Evolutionary conservation across 2,797 vertebrate genomes (phyloP), one percentile per base, ranked within the genome.

Genomic region (Pangasius macronema): DNA sequence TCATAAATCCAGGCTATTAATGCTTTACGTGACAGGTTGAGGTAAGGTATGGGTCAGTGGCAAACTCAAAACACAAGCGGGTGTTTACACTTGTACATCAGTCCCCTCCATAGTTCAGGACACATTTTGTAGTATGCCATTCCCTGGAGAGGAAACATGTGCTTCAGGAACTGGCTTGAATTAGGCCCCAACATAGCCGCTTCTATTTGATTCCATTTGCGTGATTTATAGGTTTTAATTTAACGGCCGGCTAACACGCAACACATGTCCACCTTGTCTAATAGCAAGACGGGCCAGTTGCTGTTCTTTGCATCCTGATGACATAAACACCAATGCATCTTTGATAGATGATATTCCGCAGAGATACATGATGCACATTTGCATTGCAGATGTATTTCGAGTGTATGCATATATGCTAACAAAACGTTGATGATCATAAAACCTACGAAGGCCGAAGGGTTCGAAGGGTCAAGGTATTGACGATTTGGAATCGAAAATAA

Each of bases 181-280:
- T 96, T 93, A 95, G 94, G 93, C 92, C 91, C 88, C 91, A 92
- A 92, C 92, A 87, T 92, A 91, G 91, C 88, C 90, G 92, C 90
- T 86, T 94, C 92, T 93, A 94, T 96, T 95, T 95, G 94, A 95
- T 96, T 96, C 94, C 94, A 95, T 96, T 95, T 94, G 94, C 1
- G 87, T 95, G 95, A 96, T 95, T 95, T 96, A 95, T 95, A 91
- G 93, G 91, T 93, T 95, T 96, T 95, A 93, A 95, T 95, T 95
- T 95, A 94, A 93, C 94, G 94, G 95, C 94, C 93, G 93, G 94
- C 91, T 95, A 95, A 95, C 93, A 90, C 91, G 93, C 92, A 93
- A 93, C 94, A 95, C 94, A 94, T 72, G 89, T 89, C 89, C 91
- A 65, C 83, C 90, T 59, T 91, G 3, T 87, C 92, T 94, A 80